A percentile compares a stretch with the other conserved stretches of the same genome.
Evolutionary conservation across 2,888 invertebrate genomes (phyloP).

Genomic region (Silvanus unidentatus): DNA sequence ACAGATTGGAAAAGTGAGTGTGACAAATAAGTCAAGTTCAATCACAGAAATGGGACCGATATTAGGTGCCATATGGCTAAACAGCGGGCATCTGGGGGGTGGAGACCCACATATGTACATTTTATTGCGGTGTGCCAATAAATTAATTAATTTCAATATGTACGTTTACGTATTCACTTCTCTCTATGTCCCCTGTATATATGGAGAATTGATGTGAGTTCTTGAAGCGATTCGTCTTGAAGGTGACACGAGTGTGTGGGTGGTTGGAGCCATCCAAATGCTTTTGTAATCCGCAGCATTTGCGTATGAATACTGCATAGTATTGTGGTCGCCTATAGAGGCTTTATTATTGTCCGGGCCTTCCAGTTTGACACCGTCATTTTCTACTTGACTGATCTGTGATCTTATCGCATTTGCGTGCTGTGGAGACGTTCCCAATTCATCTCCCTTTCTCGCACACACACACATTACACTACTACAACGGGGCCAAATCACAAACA

Average conservation of each 20-base stretch:
- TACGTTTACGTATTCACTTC: not conserved
- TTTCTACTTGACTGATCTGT: constrained; percentile 46
- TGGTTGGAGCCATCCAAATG: constrained; percentile 5
- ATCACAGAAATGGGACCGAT: constrained; percentile 34
- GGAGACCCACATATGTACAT: constrained; percentile 21
- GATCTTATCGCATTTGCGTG: constrained; percentile 39
- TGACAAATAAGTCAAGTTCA: constrained; percentile 42
- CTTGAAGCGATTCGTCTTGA: constrained; percentile 20
- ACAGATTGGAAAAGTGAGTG: constrained; percentile 42
- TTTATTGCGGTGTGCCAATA: constrained; percentile 19
- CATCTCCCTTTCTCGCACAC: constrained; percentile 16
- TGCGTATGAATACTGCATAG: constrained; percentile 43
- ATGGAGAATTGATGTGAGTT: not conserved
- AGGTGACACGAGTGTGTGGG: constrained; percentile 17
- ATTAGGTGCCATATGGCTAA: constrained; percentile 40
- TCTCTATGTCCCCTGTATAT: not conserved
- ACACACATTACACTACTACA: not conserved
- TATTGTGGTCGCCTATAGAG: constrained; percentile 31
- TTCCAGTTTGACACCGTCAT: constrained; percentile 46
- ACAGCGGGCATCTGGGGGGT: constrained; percentile 26
- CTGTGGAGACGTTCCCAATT: constrained; percentile 33
- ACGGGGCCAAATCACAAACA: too few relatives aligned
- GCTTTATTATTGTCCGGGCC: constrained; percentile 39
- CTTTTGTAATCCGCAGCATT: constrained; percentile 39
- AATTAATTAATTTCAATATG: constrained; percentile 10